A percentile compares a stretch with the other conserved stretches of the same genome.
Evolutionary conservation across 2,797 vertebrate genomes (phyloP).

Genomic region (Corythornis leucogaster): DNA sequence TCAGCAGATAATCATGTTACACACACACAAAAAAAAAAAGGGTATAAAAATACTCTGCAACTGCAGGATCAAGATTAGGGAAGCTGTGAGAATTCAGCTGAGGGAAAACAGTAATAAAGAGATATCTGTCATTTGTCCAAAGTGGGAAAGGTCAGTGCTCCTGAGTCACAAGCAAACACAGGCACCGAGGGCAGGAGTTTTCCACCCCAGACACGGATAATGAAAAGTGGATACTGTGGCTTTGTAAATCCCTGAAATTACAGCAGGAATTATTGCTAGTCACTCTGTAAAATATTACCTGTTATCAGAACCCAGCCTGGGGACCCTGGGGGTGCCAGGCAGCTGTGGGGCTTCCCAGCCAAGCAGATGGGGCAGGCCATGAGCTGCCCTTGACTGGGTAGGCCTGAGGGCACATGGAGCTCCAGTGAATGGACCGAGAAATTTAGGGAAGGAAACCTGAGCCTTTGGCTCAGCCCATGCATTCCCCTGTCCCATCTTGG

Average conservation of each 20-base stretch:
- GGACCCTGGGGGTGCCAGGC: not conserved
- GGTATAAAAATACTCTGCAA: slow-evolving; percentile 37
- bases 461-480: not conserved
- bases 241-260: not conserved
- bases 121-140: not conserved
- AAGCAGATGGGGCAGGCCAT: rapidly evolving
- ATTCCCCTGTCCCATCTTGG: no score
- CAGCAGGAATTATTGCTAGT: not conserved
- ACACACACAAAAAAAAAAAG: slow-evolving; percentile 31
- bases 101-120: slow-evolving; percentile 62
- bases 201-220: rapidly evolving
- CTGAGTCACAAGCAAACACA: not conserved
- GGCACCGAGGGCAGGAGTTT: not conserved
- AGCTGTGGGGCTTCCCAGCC: rapidly evolving
- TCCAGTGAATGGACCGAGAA: not conserved
- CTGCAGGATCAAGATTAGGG: slow-evolving; percentile 49
- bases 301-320: not conserved
- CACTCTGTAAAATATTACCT: rapidly evolving
- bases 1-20: slow-evolving; percentile 49
- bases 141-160: not conserved
- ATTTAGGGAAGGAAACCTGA: not conserved
- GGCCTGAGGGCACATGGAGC: not conserved
- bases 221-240: not conserved
- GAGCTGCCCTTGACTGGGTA: rapidly evolving
- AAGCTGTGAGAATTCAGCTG: slow-evolving; percentile 33